Percentiles rank a stretch among this genome's conserved stretches.
These are phyloP conservation scores for Nasonia giraulti DNA, from an alignment of 1,140 invertebrate genomes.

Conservation along the genomic window DNA sequence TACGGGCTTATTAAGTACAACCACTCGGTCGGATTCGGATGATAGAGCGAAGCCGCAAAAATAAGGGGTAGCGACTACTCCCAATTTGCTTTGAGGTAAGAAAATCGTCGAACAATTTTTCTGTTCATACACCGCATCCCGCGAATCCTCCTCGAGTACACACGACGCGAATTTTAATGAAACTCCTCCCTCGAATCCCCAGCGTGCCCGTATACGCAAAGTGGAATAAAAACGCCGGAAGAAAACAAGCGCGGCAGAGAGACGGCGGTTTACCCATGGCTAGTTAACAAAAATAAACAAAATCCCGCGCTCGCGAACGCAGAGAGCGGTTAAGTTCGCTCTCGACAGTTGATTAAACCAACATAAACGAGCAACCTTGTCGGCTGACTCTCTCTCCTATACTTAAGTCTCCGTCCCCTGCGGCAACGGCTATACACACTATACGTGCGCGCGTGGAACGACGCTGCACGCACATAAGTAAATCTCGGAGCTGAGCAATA, in stretches of 20 bases:
- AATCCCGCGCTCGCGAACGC: not conserved
- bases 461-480: not conserved
- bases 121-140: not conserved
- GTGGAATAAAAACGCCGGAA: not conserved
- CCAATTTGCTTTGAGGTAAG: not conserved
- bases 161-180: not conserved
- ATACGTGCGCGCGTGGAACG: not conserved
- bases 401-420: not conserved
- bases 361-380: not conserved
- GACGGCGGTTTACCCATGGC: not conserved
- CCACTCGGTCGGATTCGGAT: not conserved
- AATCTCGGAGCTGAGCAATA: slow-evolving; percentile 1
- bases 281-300: not conserved
- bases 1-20: slow-evolving; percentile 43
- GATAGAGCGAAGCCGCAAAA: not conserved
- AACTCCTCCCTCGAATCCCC: not conserved
- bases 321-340: not conserved
- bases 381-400: not conserved
- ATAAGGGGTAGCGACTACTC: not conserved
- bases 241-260: not conserved
- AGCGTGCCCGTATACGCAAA: too few species aligned
- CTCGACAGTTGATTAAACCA: slow-evolving; percentile 1
- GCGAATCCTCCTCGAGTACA: not conserved
- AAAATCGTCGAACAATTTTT: not conserved
- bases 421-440: not conserved